A percentile compares a stretch with the other conserved stretches of the same genome.
These are phyloP conservation scores for Liposcelis brunnea DNA, from an alignment of 2,888 invertebrate genomes.

Conservation along the genomic window DNA sequence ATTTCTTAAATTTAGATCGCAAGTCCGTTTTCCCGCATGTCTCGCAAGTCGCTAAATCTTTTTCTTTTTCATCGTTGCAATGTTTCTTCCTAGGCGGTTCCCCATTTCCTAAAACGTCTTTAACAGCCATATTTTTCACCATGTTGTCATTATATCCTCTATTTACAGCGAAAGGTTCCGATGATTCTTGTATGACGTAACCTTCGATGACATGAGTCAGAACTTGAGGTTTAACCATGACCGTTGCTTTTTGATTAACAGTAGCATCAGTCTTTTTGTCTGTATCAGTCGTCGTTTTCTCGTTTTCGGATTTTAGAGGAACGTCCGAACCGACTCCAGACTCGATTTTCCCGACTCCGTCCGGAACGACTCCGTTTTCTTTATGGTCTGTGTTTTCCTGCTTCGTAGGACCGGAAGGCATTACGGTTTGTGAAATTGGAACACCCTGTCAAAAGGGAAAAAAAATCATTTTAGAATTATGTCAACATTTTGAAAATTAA, in stretches of 20 bases:
- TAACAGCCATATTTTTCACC: slow-evolving; percentile 26
- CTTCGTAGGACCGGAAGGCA: slow-evolving; percentile 23
- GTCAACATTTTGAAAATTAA: no score
- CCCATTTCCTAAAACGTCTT: slow-evolving; percentile 39
- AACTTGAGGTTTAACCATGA: slow-evolving; percentile 84
- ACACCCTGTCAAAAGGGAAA: no score
- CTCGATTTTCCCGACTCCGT: no score
- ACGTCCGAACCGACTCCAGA: no score
- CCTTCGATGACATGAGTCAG: slow-evolving; percentile 93
- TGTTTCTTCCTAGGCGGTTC: slow-evolving; percentile 58
- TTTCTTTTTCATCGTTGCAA: slow-evolving; percentile 15
- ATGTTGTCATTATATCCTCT: slow-evolving; percentile 32
- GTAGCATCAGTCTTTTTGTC: slow-evolving; percentile 20
- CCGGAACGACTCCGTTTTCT: slow-evolving; percentile 17
- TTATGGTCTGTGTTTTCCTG: slow-evolving; percentile 28
- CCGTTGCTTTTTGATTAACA: slow-evolving; percentile 38
- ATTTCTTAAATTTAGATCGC: slow-evolving; percentile 49
- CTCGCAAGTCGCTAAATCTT: slow-evolving; percentile 48
- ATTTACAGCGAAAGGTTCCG: slow-evolving; percentile 74
- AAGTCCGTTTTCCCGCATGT: slow-evolving; percentile 51
- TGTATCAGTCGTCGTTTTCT: slow-evolving; percentile 19
- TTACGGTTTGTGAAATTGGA: no score
- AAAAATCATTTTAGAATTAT: no score
- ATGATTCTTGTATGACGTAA: slow-evolving; percentile 86
- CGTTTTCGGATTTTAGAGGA: no score